A percentile compares a stretch with the other conserved stretches of the same genome.
These are phyloP conservation scores for Eurois occulta DNA, from an alignment of 2,888 invertebrate genomes.

Conservation along the genomic window DNA sequence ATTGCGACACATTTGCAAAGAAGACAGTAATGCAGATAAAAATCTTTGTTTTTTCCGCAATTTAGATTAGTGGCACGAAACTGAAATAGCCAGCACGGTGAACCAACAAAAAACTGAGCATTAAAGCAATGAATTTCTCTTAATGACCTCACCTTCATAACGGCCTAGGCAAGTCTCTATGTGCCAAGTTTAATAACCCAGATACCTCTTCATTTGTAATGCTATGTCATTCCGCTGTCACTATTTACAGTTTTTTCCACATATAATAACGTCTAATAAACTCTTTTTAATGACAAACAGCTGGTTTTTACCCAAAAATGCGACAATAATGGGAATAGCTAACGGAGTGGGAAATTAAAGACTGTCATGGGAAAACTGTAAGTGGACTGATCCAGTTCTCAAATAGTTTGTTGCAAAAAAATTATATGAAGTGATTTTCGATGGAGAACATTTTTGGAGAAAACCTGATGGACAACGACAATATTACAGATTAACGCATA, in stretches of 20 bases:
- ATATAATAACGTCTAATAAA: conserved; percentile 36
- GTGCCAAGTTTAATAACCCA: conserved; percentile 50
- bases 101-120: conserved; percentile 37
- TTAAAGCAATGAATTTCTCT: conserved; percentile 33
- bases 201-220: conserved; percentile 39
- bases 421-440: neutral
- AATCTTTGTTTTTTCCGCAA: conserved; percentile 33
- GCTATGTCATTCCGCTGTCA: conserved; percentile 45
- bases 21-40: conserved; percentile 42
- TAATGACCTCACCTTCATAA: conserved; percentile 44
- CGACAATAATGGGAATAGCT: conserved; percentile 21
- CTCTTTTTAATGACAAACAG: conserved; percentile 36
- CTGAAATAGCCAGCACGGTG: conserved; percentile 16
- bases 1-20: conserved; percentile 37
- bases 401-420: conserved; percentile 8
- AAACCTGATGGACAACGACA: no score
- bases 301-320: conserved; percentile 41
- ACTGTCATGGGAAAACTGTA: conserved; percentile 18
- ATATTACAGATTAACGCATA: neutral
- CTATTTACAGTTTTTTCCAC: conserved; percentile 54
- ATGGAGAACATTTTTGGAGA: neutral
- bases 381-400: conserved; percentile 4
- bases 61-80: conserved; percentile 37
- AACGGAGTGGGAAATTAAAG: conserved; percentile 38
- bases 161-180: conserved; percentile 15